These are phyloP conservation scores for Ictidomys tridecemlineatus DNA, from an alignment of 2,113 vertebrate species.

Conservation along the genomic window DNA sequence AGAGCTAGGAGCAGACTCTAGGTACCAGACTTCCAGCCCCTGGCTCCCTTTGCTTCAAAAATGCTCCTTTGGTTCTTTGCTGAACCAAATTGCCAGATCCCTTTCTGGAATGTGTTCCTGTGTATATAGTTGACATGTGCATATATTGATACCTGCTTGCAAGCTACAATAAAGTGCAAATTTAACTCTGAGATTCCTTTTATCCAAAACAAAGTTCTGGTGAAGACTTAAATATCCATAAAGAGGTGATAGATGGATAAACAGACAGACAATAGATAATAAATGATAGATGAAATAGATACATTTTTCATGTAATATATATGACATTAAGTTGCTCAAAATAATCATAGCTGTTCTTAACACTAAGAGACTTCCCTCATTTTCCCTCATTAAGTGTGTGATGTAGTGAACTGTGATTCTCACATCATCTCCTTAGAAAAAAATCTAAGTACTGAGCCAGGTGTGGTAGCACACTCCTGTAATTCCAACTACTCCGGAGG, in stretches of 20 bases:
- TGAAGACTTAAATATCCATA: neutral
- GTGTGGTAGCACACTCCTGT: too few species aligned
- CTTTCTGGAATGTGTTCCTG: neutral
- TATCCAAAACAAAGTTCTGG: neutral
- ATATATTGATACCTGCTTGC: neutral
- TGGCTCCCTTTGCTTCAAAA: neutral
- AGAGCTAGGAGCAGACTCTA: neutral
- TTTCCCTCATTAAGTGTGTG: neutral
- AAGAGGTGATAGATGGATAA: neutral
- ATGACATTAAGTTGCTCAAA: neutral
- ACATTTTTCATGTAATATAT: too few species aligned
- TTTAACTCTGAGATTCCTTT: neutral
- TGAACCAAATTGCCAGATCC: neutral
- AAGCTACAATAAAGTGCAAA: neutral
- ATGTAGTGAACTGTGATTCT: neutral
- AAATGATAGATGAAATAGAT: neutral
- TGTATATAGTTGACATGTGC: neutral
- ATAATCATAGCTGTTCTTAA: neutral
- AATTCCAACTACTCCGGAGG: too few species aligned
- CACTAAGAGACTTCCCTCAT: neutral
- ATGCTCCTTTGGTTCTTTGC: neutral
- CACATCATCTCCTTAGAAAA: neutral
- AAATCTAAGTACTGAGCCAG: neutral
- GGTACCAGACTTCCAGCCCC: neutral
- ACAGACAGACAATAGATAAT: too few species aligned